These are phyloP conservation scores for Gonioctena quinquepunctata DNA, from an alignment of 1,140 invertebrate genomes.

Conservation along the genomic window DNA sequence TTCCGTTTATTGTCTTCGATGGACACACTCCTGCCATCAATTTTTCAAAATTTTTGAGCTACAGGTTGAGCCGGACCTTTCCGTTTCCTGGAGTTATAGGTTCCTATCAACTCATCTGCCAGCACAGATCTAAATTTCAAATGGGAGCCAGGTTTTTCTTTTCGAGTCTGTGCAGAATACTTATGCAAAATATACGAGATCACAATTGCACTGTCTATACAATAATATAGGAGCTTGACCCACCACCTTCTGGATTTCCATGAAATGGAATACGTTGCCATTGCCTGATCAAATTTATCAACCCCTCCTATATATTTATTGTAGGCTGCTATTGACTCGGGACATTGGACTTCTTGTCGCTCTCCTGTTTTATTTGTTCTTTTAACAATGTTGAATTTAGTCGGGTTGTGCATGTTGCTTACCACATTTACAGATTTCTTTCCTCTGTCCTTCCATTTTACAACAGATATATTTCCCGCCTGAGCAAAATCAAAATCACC, in stretches of 20 bases:
- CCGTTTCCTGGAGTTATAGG: neutral
- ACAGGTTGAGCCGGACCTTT: too few relatives aligned
- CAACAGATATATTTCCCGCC: slow-evolving; percentile 14
- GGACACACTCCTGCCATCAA: too few relatives aligned
- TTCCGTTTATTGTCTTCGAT: too few relatives aligned
- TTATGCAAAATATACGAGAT: slow-evolving; percentile 7
- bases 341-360: slow-evolving; percentile 21
- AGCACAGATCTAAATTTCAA: neutral
- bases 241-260: slow-evolving; percentile 24
- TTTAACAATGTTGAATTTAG: neutral
- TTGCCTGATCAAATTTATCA: slow-evolving; percentile 34
- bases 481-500: slow-evolving; percentile 11
- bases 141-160: neutral
- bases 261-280: slow-evolving; percentile 16
- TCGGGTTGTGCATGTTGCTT: slow-evolving; percentile 13
- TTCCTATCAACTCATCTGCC: neutral
- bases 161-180: neutral
- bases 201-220: slow-evolving; percentile 17
- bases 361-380: neutral
- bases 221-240: slow-evolving; percentile 20
- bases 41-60: too few relatives aligned
- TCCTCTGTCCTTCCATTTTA: slow-evolving; percentile 26
- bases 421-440: slow-evolving; percentile 15
- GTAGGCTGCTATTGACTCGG: slow-evolving; percentile 28
- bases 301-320: slow-evolving; percentile 40